A percentile compares a stretch with the other conserved stretches of the same genome.
phyloP scores from a whole-genome alignment of 1,140 invertebrate genomes.

The Leucophenga varia region DNA sequence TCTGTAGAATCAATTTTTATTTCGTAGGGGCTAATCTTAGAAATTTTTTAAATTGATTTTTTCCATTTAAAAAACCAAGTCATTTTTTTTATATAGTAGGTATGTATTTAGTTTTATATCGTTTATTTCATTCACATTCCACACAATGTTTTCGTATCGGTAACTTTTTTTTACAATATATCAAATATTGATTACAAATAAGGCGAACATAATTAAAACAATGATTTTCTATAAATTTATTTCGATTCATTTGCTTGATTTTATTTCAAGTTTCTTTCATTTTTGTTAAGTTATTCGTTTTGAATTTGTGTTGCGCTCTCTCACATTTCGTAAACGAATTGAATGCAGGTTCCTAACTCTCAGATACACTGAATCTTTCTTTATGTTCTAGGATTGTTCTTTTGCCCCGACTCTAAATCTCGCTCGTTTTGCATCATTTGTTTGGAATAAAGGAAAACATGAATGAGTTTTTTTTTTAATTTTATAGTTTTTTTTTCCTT shows the following conservation, averaged over 20 bases:
- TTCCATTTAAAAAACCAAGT: too few relatives aligned
- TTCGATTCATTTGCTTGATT: neutral
- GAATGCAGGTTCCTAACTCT: too few relatives aligned
- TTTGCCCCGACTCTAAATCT: slow-evolving; percentile 27
- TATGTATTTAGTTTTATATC: slow-evolving; percentile 47
- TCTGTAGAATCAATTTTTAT: too few relatives aligned
- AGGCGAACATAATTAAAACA: too few relatives aligned
- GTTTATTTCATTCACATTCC: slow-evolving; percentile 51
- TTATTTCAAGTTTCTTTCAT: too few relatives aligned
- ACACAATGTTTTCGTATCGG: slow-evolving; percentile 40
- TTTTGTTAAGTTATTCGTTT: too few relatives aligned
- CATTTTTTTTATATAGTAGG: too few relatives aligned
- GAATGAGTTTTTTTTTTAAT: slow-evolving; percentile 32
- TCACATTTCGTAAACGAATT: too few relatives aligned
- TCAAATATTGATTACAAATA: slow-evolving; percentile 49
- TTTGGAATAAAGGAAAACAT: slow-evolving; percentile 38
- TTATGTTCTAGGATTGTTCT: too few relatives aligned
- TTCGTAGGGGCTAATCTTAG: too few relatives aligned
- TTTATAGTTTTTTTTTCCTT: slow-evolving; percentile 14
- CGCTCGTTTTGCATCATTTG: slow-evolving; percentile 4
- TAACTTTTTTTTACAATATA: slow-evolving; percentile 49
- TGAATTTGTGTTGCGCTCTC: slow-evolving; percentile 10
- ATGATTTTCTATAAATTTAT: neutral
- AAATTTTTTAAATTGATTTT: too few relatives aligned
- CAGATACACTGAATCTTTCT: too few relatives aligned